phyloP scores from a whole-genome alignment of 2,888 invertebrate genomes.

The Bhutanitis thaidina region DNA sequence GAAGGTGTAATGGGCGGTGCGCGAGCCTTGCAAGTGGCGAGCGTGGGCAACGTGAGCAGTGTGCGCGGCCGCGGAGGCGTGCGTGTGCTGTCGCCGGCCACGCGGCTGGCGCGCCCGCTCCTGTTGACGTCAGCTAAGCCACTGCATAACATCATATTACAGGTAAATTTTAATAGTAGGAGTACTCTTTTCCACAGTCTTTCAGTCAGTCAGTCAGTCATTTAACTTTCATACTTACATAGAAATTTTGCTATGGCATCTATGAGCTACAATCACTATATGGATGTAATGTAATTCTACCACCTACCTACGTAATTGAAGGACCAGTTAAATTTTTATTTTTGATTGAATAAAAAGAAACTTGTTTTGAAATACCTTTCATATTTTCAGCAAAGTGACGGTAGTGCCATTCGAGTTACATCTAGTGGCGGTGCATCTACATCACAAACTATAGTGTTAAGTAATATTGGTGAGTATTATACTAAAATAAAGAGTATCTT shows the following conservation, averaged over 20 bases:
- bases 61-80: conserved; percentile 34
- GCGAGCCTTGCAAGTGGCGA: conserved; percentile 20
- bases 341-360: too few species aligned
- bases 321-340: too few species aligned
- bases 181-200: too few species aligned
- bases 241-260: too few species aligned
- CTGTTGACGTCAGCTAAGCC: conserved; percentile 60
- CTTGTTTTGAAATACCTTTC: too few species aligned
- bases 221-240: too few species aligned
- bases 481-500: too few species aligned
- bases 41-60: conserved; percentile 23
- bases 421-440: conserved; percentile 50
- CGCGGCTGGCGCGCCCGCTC: conserved; percentile 50
- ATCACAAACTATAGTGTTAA: conserved; percentile 69
- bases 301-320: too few species aligned
- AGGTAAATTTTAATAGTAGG: conserved; percentile 45
- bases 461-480: conserved; percentile 57
- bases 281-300: too few species aligned
- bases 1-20: conserved; percentile 43
- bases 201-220: too few species aligned
- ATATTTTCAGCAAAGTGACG: conserved; percentile 57
- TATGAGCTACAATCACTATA: too few species aligned
- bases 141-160: conserved; percentile 63
- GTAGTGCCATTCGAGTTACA: conserved; percentile 55
- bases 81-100: conserved; percentile 49